A percentile compares a stretch with the other conserved stretches of the same genome.
These are phyloP conservation scores for Heteropelma amictum DNA, from an alignment of 2,888 invertebrate genomes.

Conservation along the genomic window DNA sequence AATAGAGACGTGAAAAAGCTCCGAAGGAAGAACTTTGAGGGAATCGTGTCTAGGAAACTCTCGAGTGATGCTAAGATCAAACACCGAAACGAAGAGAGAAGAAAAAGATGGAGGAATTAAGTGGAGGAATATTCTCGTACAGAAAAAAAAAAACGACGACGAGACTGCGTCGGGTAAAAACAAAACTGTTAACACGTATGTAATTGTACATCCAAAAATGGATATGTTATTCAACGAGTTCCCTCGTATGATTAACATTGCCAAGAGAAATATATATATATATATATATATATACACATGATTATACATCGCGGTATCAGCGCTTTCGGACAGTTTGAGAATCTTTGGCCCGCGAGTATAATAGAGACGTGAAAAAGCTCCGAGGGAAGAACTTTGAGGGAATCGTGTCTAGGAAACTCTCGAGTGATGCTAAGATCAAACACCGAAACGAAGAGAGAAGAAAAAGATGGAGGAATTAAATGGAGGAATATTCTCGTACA, in stretches of 20 bases:
- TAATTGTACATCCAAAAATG: too few species aligned
- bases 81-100: conserved; percentile 19
- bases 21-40: conserved; percentile 28
- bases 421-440: conserved; percentile 10
- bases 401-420: conserved; percentile 1
- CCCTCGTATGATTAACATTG: too few species aligned
- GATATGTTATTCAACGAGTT: too few species aligned
- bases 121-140: not conserved
- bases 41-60: not conserved
- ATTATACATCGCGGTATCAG: conserved; percentile 14
- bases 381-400: conserved; percentile 28
- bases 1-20: not conserved
- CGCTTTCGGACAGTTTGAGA: conserved; percentile 1
- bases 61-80: conserved; percentile 9
- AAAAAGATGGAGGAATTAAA: not conserved
- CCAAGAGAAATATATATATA: conserved; percentile 55
- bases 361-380: not conserved
- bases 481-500: not conserved
- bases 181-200: too few species aligned
- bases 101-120: not conserved
- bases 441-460: conserved; percentile 10
- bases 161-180: too few species aligned
- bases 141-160: not conserved
- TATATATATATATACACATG: not conserved
- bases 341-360: not conserved